A percentile compares a stretch with the other conserved stretches of the same genome.
These are phyloP conservation scores for Sesamia nonagrioides DNA, from an alignment of 1,140 invertebrate species.

Conservation along the genomic window DNA sequence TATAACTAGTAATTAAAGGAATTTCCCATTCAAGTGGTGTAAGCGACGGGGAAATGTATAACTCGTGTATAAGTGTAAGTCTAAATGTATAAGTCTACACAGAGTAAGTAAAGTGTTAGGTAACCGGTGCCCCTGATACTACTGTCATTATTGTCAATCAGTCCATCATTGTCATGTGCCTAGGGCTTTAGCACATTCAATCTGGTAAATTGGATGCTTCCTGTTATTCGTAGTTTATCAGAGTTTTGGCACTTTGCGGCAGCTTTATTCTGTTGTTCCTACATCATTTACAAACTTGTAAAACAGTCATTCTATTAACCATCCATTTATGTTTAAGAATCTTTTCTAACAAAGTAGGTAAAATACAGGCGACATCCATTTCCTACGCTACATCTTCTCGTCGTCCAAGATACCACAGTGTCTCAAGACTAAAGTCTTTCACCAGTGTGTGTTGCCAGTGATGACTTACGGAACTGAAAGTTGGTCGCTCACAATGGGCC, in stretches of 20 bases:
- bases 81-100: background rate
- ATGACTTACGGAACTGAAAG: no score
- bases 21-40: no score
- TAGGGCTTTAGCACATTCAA: background rate
- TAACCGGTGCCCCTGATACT: background rate
- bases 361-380: background rate
- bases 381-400: no score
- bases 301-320: background rate
- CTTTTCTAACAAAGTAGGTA: background rate
- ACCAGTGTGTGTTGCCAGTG: no score
- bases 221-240: background rate
- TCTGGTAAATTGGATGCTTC: slow-evolving; percentile 12
- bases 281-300: background rate
- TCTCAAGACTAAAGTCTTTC: no score
- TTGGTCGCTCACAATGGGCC: no score
- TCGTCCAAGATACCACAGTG: no score
- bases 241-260: background rate
- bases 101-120: background rate
- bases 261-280: background rate
- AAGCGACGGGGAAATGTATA: no score
- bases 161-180: background rate
- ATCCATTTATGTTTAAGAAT: background rate
- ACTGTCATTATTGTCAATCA: background rate
- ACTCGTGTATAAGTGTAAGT: background rate
- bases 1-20: no score